A percentile compares a stretch with the other conserved stretches of the same genome.
These are phyloP conservation scores for Liposcelis brunnea DNA, from an alignment of 2,888 invertebrate species.

Conservation along the genomic window DNA sequence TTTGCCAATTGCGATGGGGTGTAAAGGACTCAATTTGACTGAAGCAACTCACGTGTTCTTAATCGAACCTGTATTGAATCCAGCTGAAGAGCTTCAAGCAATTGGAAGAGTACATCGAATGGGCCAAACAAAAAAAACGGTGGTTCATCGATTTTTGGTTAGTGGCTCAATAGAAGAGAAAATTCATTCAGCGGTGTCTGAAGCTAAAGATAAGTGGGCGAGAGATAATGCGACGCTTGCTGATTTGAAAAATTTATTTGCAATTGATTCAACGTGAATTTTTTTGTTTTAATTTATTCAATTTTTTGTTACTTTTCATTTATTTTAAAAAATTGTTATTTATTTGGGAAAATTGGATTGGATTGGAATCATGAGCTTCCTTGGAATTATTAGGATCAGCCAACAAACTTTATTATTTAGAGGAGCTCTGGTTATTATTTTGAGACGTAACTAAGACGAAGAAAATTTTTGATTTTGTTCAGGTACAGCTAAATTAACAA, in stretches of 20 bases:
- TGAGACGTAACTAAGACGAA: too few relatives aligned
- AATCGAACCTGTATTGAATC: conserved; percentile 55
- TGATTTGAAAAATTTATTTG: conserved; percentile 3
- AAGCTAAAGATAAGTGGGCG: not conserved
- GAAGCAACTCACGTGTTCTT: conserved; percentile 64
- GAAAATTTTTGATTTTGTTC: too few relatives aligned
- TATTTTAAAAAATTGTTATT: too few relatives aligned
- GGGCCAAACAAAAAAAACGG: conserved; percentile 55
- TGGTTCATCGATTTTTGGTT: conserved; percentile 53
- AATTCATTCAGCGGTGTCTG: conserved; percentile 31
- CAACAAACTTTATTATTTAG: too few relatives aligned
- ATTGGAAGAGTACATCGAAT: conserved; percentile 62
- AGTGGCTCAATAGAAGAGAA: conserved; percentile 52
- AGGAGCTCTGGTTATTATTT: too few relatives aligned
- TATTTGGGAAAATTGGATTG: too few relatives aligned
- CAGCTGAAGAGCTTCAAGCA: conserved; percentile 56
- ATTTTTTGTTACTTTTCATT: too few relatives aligned
- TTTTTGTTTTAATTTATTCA: too few relatives aligned
- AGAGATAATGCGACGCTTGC: not conserved
- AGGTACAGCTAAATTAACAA: too few relatives aligned
- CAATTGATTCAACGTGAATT: too few relatives aligned
- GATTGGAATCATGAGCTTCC: too few relatives aligned
- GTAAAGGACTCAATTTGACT: conserved; percentile 59
- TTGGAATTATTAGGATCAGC: too few relatives aligned
- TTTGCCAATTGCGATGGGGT: conserved; percentile 47